These are phyloP conservation scores for Cyaniris semiargus DNA, from an alignment of 2,888 invertebrate species.

Conservation along the genomic window DNA sequence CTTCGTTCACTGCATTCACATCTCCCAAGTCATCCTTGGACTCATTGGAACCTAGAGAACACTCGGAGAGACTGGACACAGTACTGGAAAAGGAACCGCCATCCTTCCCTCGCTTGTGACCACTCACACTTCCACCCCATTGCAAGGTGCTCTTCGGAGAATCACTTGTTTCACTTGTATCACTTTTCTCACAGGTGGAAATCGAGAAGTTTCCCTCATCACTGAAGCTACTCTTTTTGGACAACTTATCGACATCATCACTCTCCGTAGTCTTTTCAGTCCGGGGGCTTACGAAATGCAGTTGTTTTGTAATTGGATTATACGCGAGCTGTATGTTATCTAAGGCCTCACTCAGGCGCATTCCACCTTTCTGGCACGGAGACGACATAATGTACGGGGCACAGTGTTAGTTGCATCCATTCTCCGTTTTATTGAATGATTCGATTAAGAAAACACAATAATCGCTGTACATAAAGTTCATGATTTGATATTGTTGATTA, in stretches of 20 bases:
- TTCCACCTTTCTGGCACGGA: conserved; percentile 76
- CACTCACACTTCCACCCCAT: conserved; percentile 72
- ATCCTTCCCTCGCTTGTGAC: conserved; percentile 79
- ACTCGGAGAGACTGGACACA: conserved; percentile 86
- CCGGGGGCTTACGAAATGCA: conserved; percentile 82
- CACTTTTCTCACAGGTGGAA: conserved; percentile 76
- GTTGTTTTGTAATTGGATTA: conserved; percentile 86
- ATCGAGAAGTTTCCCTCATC: conserved; percentile 76
- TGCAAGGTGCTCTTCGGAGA: conserved; percentile 75
- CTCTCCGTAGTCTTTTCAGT: conserved; percentile 59
- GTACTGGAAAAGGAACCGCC: conserved; percentile 85
- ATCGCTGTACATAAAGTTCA: conserved; percentile 19
- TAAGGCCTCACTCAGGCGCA: conserved; percentile 84
- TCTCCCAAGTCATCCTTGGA: conserved; percentile 71
- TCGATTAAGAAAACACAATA: conserved; percentile 13
- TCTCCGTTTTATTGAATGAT: conserved; percentile 40
- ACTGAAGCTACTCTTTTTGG: conserved; percentile 77
- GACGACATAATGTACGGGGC: conserved; percentile 58
- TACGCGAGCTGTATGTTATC: conserved; percentile 87
- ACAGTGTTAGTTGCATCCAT: conserved; percentile 57
- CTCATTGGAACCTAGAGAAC: conserved; percentile 82
- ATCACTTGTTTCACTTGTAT: conserved; percentile 76
- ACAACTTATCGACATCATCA: conserved; percentile 70
- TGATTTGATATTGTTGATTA: conserved; percentile 27
- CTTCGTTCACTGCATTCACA: conserved; percentile 57